Evolutionary conservation across 2,888 invertebrate genomes (phyloP), one percentile per base, ranked within the genome.

Genomic region (Calameuta idolon): DNA sequence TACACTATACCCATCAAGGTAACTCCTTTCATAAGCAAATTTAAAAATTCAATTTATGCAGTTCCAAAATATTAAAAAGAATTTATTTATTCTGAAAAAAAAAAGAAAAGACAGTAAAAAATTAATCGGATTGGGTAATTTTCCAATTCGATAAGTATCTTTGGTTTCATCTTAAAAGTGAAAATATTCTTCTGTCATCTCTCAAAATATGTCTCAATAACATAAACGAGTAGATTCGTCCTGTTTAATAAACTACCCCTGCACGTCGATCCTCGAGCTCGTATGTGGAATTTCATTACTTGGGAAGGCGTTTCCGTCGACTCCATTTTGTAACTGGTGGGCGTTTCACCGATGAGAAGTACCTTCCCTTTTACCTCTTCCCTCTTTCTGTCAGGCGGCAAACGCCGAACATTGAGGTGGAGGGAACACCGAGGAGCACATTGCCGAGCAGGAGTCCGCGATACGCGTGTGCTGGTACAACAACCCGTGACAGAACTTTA

Each of bases 361-460:
- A 75, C 84, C 85, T 84, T 84, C 86, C 86, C 85, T 34, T 85
- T 84, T 83, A 79, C 86, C 83, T 81, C 79, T 79, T 81, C 79
- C 82, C 84, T 33, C 71, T 34, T 31, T 31, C 33, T 34, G 71
- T 23, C 55, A 55, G 55, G 2, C 23, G 55, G 55, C 23, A 9
- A 55, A 55, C 55, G 55, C 55, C 55, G 55, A 55, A 23, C 55
- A 55, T 55, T 55, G 55, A 71, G 77, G 83, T 86, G 87, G 86
- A 87, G 86, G 84, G 86, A 87, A 88, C 83, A 82, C 81, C 83
- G 77, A 79, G 76, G 83, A 83, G 87, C 86, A 88, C 89, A 89
- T 89, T 88, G 87, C 86, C 87, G 88, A 83, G 80, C 88, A 83
- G 86, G 87, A 88, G 89, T 89, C 88, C 88, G 88, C 86, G 89